Evolutionary conservation across 2,113 vertebrate genomes (phyloP).

Genomic region (Heterotis niloticus): DNA sequence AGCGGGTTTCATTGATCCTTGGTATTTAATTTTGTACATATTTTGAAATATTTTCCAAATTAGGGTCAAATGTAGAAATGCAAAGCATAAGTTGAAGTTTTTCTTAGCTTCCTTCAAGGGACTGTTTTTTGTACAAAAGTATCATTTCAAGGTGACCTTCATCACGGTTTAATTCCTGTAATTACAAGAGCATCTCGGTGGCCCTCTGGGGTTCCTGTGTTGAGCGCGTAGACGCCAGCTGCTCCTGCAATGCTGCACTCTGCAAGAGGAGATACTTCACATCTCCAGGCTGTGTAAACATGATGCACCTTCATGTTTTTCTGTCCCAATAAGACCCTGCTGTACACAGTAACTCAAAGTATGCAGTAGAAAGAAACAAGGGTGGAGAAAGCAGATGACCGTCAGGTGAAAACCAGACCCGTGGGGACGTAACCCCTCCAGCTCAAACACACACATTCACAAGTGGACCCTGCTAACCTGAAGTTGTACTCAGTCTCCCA

Average conservation of each 20-base stretch:
- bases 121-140: not conserved
- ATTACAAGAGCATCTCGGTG: not conserved
- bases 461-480: no score
- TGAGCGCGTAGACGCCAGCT: not conserved
- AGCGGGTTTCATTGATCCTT: not conserved
- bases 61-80: not conserved
- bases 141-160: slow-evolving; percentile 3
- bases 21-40: no score
- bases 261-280: not conserved
- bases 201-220: no score
- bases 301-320: no score
- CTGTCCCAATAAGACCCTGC: no score
- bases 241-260: not conserved
- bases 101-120: not conserved
- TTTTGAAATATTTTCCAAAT: not conserved
- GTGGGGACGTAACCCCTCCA: no score
- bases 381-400: not conserved
- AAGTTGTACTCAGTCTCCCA: not conserved
- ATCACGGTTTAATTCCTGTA: not conserved
- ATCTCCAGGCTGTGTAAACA: not conserved
- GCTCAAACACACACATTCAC: no score
- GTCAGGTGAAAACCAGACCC: not conserved
- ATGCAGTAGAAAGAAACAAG: not conserved
- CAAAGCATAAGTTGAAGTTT: not conserved
- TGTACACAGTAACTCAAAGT: not conserved